phyloP scores from a whole-genome alignment of 2,113 vertebrate species.

The Pseudorectes ferrugineus region DNA sequence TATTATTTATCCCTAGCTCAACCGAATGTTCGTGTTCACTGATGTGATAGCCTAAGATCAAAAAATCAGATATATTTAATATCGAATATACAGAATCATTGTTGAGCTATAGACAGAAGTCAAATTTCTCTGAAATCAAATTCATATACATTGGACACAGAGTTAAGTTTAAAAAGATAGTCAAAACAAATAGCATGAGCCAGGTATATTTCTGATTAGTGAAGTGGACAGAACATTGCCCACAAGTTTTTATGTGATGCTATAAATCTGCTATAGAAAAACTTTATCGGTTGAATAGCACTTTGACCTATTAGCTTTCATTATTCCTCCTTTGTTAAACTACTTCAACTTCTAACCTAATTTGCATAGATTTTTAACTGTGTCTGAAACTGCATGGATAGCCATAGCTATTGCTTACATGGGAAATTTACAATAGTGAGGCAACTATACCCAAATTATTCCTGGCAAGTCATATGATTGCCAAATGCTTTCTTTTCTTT shows the following conservation, averaged over 20 bases:
- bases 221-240: background rate
- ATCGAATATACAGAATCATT: background rate
- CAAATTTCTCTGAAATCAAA: background rate
- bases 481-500: background rate
- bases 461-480: background rate
- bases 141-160: background rate
- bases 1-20: background rate
- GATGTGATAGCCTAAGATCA: background rate
- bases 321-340: background rate
- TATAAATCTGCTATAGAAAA: background rate
- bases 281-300: background rate
- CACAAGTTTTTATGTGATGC: background rate
- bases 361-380: background rate
- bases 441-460: background rate
- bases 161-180: background rate
- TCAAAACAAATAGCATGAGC: background rate
- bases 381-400: background rate
- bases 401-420: background rate
- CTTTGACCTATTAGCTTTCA: background rate
- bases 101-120: background rate
- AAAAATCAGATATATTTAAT: background rate
- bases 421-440: background rate
- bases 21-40: background rate
- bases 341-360: background rate
- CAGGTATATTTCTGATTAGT: constrained; percentile 12